Evolutionary conservation across 2,797 vertebrate species (phyloP).

Genomic region (Chaetophractus vellerosus): DNA sequence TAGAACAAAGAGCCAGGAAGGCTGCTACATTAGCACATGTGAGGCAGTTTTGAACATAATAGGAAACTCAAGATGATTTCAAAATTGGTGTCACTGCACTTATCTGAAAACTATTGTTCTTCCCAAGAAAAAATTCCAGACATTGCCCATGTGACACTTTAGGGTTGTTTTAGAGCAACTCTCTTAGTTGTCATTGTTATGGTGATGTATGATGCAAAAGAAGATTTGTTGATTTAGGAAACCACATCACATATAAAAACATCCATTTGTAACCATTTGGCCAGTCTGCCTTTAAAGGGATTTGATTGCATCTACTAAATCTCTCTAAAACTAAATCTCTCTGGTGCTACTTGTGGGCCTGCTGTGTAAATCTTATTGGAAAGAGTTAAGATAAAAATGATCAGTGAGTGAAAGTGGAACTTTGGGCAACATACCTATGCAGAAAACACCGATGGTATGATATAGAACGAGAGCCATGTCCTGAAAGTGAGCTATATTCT

Average conservation of each 20-base stretch:
- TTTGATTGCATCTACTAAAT: slow-evolving; percentile 76
- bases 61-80: slow-evolving; percentile 63
- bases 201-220: slow-evolving; percentile 59
- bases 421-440: slow-evolving; percentile 1
- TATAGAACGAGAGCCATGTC: slow-evolving; percentile 6
- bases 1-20: slow-evolving; percentile 30
- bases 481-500: slow-evolving; percentile 58
- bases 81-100: neutral
- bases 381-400: slow-evolving; percentile 74
- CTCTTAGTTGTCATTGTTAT: slow-evolving; percentile 54
- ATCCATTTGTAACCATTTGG: slow-evolving; percentile 70
- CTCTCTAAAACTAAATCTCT: slow-evolving; percentile 69
- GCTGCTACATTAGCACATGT: neutral
- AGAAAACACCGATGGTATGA: neutral
- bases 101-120: slow-evolving; percentile 57
- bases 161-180: slow-evolving; percentile 21
- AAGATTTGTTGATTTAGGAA: slow-evolving; percentile 80
- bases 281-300: slow-evolving; percentile 68
- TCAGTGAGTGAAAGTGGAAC: slow-evolving; percentile 1
- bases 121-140: slow-evolving; percentile 47
- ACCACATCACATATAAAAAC: slow-evolving; percentile 71
- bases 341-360: slow-evolving; percentile 23
- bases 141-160: slow-evolving; percentile 27
- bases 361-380: slow-evolving; percentile 71
- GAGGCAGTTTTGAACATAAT: slow-evolving; percentile 51